Evolutionary conservation across 2,888 invertebrate genomes (phyloP).

Genomic region (Torymus auratus): DNA sequence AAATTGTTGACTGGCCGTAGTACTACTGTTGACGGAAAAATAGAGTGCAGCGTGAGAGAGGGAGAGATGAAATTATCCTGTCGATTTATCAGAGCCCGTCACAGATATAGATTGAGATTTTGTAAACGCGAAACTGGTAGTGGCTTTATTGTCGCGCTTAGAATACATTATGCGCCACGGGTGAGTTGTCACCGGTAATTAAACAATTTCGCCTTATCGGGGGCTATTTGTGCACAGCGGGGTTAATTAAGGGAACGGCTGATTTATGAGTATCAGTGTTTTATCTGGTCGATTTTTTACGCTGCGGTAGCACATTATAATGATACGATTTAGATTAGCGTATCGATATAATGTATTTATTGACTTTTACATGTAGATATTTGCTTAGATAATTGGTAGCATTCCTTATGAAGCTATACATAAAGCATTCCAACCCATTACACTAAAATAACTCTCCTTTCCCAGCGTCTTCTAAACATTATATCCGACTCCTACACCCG

Average conservation of each 20-base stretch:
- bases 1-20: conserved; percentile 1
- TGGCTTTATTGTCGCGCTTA: background rate
- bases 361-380: too few relatives aligned
- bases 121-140: background rate
- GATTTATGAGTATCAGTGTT: background rate
- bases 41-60: conserved; percentile 9
- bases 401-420: too few relatives aligned
- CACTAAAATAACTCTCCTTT: too few relatives aligned
- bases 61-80: conserved; percentile 15
- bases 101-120: background rate
- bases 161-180: background rate
- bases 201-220: conserved; percentile 15
- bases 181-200: background rate
- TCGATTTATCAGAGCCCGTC: conserved; percentile 26
- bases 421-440: too few relatives aligned
- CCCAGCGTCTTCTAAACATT: too few relatives aligned
- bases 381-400: too few relatives aligned
- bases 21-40: conserved; percentile 1
- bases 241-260: conserved; percentile 15
- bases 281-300: too few relatives aligned
- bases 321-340: too few relatives aligned
- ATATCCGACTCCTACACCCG: too few relatives aligned
- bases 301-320: too few relatives aligned
- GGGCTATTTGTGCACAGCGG: background rate
- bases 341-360: too few relatives aligned